Base-by-base conservation (phyloP, 2,113 vertebrate species). In the Gavia stellata region DNA sequence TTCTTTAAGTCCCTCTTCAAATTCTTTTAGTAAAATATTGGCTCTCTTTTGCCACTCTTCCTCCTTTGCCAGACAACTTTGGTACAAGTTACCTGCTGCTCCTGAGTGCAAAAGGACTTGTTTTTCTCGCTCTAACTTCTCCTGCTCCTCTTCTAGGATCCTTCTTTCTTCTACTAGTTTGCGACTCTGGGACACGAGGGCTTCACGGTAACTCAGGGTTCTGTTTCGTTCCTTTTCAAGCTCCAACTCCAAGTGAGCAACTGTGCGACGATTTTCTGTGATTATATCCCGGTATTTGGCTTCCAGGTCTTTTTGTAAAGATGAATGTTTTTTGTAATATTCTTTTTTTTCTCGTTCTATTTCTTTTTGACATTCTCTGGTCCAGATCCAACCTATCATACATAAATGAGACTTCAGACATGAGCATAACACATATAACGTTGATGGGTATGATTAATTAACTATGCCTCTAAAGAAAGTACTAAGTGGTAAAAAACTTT, bases 381-480 rank as follows among this genome's bases (percentile, higher is more conserved):
- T 99, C 99, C 99, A 99, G 96, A 99, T 99, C 99, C 99, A 99
- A 83, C 99, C 99, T 99, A 94, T 61, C 44, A 81, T 4, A 73
- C 26, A 95, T 2, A 85, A 94, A 88, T 10, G 17, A 95, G 58
- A 95, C 28, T 71, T 91, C 42, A 92, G 62, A 58, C 24, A 29
- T 12, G 7, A 81, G 47, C 44, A 17, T 12, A 84, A 87, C 38
- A 53, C 36, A 42, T 1, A 12, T 14, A 71, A 68, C 13, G 90
- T 5, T 12, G 25, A 79, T 1, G 5, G 16, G 4, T 49, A 45
- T 31, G 24, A 92, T 65, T 58, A 74, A 70, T 34, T 68, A 93
- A 36, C 29, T 20, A 18, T 16, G 25, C 15, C 31, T 85, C n/a
- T 40, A 50, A 62, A 66, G 17, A 68, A 65, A 40, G 5, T 59